Conservation (phyloP, 2,113 vertebrate genomes). For the Ctenodactylus gundi region DNA sequence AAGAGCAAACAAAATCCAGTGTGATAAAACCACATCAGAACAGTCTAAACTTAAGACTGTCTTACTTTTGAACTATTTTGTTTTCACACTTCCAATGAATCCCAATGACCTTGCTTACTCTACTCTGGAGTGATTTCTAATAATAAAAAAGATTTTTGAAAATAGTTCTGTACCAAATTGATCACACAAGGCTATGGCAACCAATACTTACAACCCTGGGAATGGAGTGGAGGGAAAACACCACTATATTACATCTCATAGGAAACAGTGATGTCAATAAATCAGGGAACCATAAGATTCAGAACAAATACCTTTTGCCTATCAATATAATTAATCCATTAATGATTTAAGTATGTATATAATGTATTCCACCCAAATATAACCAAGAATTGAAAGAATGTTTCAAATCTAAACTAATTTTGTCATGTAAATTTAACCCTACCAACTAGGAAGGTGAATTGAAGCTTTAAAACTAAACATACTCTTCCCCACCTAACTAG, state of each 20-base stretch:
- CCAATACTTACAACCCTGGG: neutral
- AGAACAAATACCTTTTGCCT: neutral
- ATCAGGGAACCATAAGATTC: neutral
- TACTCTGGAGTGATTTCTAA: neutral
- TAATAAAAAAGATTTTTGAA: neutral
- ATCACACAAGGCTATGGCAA: neutral
- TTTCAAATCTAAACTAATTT: neutral
- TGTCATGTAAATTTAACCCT: neutral
- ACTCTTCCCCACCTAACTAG: neutral
- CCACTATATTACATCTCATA: neutral
- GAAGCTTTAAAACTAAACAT: neutral
- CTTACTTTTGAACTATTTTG: neutral
- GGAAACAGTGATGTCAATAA: neutral
- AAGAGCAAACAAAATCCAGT: neutral
- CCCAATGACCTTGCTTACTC: neutral
- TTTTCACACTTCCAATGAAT: neutral
- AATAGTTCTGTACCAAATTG: neutral
- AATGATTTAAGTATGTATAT: neutral
- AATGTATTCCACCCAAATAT: neutral
- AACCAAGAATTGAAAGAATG: conserved; percentile 22
- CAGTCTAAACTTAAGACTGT: neutral
- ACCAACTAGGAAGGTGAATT: neutral
- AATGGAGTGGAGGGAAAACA: neutral
- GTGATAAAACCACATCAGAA: neutral
- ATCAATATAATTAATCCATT: neutral